A percentile compares a stretch with the other conserved stretches of the same genome.
Conservation (phyloP, 2,113 vertebrate species). For the Brevimyrus niger region DNA sequence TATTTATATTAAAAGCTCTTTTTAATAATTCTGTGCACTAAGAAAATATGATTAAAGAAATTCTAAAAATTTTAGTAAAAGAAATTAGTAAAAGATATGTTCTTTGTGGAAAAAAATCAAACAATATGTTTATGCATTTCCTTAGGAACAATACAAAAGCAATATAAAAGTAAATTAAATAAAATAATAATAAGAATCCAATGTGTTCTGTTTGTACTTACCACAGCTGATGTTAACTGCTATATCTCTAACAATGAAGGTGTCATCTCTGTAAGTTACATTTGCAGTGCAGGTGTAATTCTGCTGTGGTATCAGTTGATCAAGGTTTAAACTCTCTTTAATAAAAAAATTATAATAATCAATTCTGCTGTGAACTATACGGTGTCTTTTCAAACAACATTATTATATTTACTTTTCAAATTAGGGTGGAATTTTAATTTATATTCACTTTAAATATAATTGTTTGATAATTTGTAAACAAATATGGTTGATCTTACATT, state of each 20-base stretch:
- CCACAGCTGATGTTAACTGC: background rate
- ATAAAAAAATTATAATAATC: background rate
- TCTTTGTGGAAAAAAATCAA: background rate
- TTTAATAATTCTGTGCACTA: background rate
- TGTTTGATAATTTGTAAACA: background rate
- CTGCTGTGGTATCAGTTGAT: background rate
- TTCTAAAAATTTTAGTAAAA: background rate
- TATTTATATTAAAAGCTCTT: background rate
- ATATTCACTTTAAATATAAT: background rate
- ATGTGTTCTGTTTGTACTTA: conserved; percentile 8
- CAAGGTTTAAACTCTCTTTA: background rate
- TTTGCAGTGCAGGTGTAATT: background rate
- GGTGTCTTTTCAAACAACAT: background rate
- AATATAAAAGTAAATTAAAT: background rate
- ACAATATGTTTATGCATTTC: background rate
- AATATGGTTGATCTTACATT: background rate
- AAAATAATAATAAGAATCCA: background rate
- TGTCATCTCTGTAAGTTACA: background rate
- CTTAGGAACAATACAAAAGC: background rate
- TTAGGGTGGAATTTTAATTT: background rate
- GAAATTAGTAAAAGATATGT: background rate
- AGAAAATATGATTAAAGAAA: background rate
- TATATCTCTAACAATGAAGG: background rate
- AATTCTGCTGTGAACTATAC: background rate
- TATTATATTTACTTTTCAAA: background rate